A percentile compares a stretch with the other conserved stretches of the same genome.
phyloP scores from a whole-genome alignment of 2,113 vertebrate species.

The Chaetops frenatus region DNA sequence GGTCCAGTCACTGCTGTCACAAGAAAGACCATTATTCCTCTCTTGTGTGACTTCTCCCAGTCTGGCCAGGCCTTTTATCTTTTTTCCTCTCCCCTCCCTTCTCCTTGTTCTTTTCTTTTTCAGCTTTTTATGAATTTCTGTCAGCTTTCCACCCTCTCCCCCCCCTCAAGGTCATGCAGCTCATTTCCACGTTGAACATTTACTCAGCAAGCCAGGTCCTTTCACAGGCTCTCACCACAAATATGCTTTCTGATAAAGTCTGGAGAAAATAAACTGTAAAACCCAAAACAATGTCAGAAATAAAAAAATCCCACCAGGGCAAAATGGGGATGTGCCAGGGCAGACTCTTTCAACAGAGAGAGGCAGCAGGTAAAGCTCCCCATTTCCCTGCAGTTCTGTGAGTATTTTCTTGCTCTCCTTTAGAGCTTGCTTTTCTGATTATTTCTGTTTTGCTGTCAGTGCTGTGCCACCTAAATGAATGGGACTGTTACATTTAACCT shows the following conservation, averaged over 20 bases:
- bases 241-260: conserved; percentile 93
- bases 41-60: background rate
- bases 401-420: background rate
- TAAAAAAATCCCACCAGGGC: background rate
- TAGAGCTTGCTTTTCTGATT: background rate
- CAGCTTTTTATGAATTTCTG: conserved; percentile 48
- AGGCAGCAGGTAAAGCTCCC: background rate
- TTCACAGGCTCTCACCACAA: conserved; percentile 89
- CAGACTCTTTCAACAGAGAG: background rate
- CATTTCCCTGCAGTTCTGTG: background rate
- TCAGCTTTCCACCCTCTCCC: background rate
- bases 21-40: background rate
- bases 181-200: conserved; percentile 80
- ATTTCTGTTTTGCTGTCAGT: background rate
- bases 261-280: conserved; percentile 73
- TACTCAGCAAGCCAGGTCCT: conserved; percentile 83
- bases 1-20: background rate
- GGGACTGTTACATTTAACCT: background rate
- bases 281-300: conserved; percentile 60
- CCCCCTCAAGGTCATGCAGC: conserved; percentile 82
- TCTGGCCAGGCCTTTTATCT: background rate
- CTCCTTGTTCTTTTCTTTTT: conserved; percentile 17
- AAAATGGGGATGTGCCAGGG: background rate
- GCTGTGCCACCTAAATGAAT: background rate
- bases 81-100: background rate